phyloP scores from a whole-genome alignment of 2,113 vertebrate genomes.

The Sterrhoptilus dennistouni region DNA sequence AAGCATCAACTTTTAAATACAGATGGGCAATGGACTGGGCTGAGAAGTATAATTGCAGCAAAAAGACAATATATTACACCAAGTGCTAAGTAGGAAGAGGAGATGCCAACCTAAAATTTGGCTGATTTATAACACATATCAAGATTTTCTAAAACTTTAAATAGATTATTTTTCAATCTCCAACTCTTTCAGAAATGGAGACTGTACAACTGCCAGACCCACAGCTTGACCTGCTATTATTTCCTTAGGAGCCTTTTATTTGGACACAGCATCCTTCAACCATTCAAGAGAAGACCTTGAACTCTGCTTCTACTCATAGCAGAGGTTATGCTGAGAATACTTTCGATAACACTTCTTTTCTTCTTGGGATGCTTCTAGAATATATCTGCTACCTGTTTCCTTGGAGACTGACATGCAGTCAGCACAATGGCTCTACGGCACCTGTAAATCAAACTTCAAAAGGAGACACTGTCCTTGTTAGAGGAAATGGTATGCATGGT shows the following conservation, averaged over 20 bases:
- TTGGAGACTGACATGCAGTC: conserved; percentile 57
- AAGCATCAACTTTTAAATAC: neutral
- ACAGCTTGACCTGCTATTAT: conserved; percentile 40
- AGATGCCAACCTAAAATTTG: neutral
- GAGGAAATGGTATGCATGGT: neutral
- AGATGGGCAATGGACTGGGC: neutral
- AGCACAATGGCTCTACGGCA: conserved; percentile 30
- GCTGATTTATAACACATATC: neutral
- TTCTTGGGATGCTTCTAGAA: conserved; percentile 51
- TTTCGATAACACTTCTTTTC: conserved; percentile 51
- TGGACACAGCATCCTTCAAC: conserved; percentile 52
- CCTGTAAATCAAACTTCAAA: conserved; percentile 43
- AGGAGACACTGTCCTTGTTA: neutral
- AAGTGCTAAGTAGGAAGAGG: neutral
- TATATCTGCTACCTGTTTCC: conserved; percentile 57
- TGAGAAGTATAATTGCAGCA: neutral
- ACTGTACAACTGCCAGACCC: neutral
- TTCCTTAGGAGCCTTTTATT: conserved; percentile 49
- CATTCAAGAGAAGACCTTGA: conserved; percentile 56
- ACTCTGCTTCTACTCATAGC: conserved; percentile 41
- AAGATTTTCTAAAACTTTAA: neutral
- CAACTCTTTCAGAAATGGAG: neutral
- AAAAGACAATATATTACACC: neutral
- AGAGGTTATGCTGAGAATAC: conserved; percentile 42
- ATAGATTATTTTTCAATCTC: neutral